Percentiles rank a stretch among this genome's conserved stretches.
These are phyloP conservation scores for Aphyosemion australe DNA, from an alignment of 2,113 vertebrate species.

Conservation along the genomic window DNA sequence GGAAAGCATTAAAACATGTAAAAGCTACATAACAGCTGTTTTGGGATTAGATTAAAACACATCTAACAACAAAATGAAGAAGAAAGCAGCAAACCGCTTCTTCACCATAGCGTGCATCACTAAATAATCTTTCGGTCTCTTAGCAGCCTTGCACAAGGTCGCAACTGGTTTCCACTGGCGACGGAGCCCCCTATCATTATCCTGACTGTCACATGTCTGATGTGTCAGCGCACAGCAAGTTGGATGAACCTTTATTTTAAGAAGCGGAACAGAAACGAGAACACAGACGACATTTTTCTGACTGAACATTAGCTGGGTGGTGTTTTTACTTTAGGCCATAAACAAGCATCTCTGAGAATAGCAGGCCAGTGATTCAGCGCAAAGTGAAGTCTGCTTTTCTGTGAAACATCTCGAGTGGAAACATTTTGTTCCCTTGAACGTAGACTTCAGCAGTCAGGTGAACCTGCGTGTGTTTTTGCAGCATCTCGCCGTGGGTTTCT, in stretches of 20 bases:
- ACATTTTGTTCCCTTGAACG: not conserved
- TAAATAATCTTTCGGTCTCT: conserved; percentile 2
- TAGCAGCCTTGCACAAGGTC: conserved; percentile 24
- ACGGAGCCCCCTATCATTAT: conserved; percentile 33
- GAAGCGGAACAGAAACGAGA: conserved; percentile 39
- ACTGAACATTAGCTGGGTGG: conserved; percentile 38
- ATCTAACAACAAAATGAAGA: not conserved
- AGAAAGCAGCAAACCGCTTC: conserved; percentile 1
- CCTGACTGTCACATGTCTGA: conserved; percentile 32
- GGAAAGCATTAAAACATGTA: no score
- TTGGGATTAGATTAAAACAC: not conserved
- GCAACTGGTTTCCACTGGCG: not conserved
- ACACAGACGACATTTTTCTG: conserved; percentile 36
- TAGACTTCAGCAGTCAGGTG: conserved; percentile 1
- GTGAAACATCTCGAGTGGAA: conserved; percentile 1
- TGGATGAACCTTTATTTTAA: conserved; percentile 31
- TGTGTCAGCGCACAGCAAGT: conserved; percentile 44
- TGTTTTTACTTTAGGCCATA: conserved; percentile 45
- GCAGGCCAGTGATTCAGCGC: conserved; percentile 28
- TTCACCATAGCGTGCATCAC: not conserved
- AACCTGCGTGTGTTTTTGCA: not conserved
- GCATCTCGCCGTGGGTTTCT: not conserved
- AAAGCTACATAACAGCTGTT: no score
- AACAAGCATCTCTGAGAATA: conserved; percentile 31
- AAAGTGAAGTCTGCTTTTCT: conserved; percentile 13